Evolutionary conservation across 2,888 invertebrate genomes (phyloP), one percentile per base, ranked within the genome.

Genomic region (Heliconius charithonia): DNA sequence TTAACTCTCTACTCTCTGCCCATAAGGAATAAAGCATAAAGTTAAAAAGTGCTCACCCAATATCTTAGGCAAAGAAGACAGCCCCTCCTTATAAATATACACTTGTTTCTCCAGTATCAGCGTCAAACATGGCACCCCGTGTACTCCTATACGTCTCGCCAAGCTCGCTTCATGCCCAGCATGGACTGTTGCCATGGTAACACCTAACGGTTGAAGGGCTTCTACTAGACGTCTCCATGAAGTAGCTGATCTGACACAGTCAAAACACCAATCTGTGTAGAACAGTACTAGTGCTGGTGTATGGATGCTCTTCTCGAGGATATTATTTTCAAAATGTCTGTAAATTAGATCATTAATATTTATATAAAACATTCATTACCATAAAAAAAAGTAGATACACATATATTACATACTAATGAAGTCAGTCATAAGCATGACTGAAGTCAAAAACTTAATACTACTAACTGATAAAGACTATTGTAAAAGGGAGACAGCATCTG

Each of bases 201-300:
- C 96, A 83, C 99, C 99, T 63, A 97, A 89, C 0, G 98, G 98
- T 88, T 98, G 98, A 77, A 99, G 92, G 69, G 98, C 97, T 85
- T 98, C 97, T 66, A 98, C 97, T 75, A 99, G 95, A 82, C 97
- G 96, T 74, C 98, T 96, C 96, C 98, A 98, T 16, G 97, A 96
- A 0, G 97, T 97, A 71, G 98, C 98, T n/a, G 97, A 97, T 86
- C 97, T 97, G 82, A 98, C 96, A 90, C 99, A 99, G 73, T 98
- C 97, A 90, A 98, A 98, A 89, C 99, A 99, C 97, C 98, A 98
- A 91, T 99, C 99, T 12, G 98, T 97, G 92, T 98, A 99, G 90
- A 98, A 98, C 84, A 99, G 96, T 73, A 99, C 96, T 79, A 99
- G 93, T 80, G 98, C 97, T 16, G 99, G 98, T 59, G 97, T 97